These are phyloP conservation scores for Eupsittula cactorum DNA, from an alignment of 2,113 vertebrate species.

Conservation along the genomic window DNA sequence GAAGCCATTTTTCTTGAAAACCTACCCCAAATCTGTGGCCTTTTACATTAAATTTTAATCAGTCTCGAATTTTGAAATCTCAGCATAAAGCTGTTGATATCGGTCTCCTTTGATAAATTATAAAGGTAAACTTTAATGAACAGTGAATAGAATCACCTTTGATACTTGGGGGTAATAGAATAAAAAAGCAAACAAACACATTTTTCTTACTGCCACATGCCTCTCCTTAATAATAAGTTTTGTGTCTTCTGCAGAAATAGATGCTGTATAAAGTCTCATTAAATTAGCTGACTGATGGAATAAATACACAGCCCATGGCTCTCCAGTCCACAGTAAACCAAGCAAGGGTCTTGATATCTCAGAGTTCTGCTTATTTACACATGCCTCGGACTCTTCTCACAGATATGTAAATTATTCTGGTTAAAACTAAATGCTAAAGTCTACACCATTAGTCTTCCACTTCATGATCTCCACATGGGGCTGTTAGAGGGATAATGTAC, in stretches of 20 bases:
- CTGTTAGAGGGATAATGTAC: conserved; percentile 99
- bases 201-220: conserved; percentile 98
- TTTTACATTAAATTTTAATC: conserved; percentile 89
- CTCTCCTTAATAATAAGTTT: conserved; percentile 98
- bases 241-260: conserved; percentile 92
- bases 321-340: conserved; percentile 78
- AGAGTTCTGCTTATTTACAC: conserved; percentile 96
- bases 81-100: conserved; percentile 91
- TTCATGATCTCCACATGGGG: conserved; percentile 99
- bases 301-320: conserved; percentile 77
- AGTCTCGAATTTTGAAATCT: conserved; percentile 90
- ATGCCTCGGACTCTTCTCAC: conserved; percentile 88
- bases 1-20: conserved; percentile 68
- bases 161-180: conserved; percentile 92
- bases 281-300: conserved; percentile 94
- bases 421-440: conserved; percentile 98
- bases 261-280: conserved; percentile 93
- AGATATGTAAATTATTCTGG: conserved; percentile 95
- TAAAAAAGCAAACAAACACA: conserved; percentile 91
- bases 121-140: conserved; percentile 96
- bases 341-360: conserved; percentile 78
- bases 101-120: conserved; percentile 91
- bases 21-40: conserved; percentile 76
- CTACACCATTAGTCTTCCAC: conserved; percentile 99
- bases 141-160: conserved; percentile 92